Evolutionary conservation across 2,888 invertebrate genomes (phyloP).

Genomic region (Osedax fenrisi): DNA sequence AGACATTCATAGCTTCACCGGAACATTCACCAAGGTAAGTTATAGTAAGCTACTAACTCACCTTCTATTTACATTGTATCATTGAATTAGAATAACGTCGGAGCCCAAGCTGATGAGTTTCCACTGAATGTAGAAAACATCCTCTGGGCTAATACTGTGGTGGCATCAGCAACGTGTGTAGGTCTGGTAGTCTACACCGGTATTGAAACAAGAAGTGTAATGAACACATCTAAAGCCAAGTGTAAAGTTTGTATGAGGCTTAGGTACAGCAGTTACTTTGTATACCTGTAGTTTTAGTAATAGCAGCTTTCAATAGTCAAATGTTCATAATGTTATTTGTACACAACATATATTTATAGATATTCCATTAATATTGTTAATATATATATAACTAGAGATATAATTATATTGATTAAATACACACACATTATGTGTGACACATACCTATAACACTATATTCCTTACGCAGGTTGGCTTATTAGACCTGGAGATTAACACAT

Average conservation of each 20-base stretch:
- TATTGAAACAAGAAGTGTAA: conserved; percentile 85
- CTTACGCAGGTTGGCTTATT: conserved; percentile 61
- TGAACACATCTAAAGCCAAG: conserved; percentile 92
- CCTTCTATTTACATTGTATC: too few relatives aligned
- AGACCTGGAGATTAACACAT: conserved; percentile 86
- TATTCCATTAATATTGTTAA: not conserved
- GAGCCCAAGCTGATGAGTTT: conserved; percentile 59
- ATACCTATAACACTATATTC: not conserved
- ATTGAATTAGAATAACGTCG: conserved; percentile 54
- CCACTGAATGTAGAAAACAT: conserved; percentile 86
- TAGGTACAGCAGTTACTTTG: too few relatives aligned
- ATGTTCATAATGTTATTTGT: too few relatives aligned
- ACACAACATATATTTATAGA: not conserved
- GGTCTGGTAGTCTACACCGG: conserved; percentile 91
- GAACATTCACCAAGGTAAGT: conserved; percentile 47
- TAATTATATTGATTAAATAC: too few relatives aligned
- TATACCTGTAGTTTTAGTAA: too few relatives aligned
- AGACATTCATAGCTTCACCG: conserved; percentile 76
- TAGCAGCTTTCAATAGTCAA: too few relatives aligned
- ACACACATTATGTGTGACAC: too few relatives aligned
- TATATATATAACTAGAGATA: too few relatives aligned
- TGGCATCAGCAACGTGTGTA: conserved; percentile 86
- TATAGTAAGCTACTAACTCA: too few relatives aligned
- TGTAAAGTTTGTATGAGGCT: conserved; percentile 87
- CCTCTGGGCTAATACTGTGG: conserved; percentile 93